These are phyloP conservation scores for Zalophus californianus DNA, from an alignment of 2,797 vertebrate genomes.

Conservation along the genomic window DNA sequence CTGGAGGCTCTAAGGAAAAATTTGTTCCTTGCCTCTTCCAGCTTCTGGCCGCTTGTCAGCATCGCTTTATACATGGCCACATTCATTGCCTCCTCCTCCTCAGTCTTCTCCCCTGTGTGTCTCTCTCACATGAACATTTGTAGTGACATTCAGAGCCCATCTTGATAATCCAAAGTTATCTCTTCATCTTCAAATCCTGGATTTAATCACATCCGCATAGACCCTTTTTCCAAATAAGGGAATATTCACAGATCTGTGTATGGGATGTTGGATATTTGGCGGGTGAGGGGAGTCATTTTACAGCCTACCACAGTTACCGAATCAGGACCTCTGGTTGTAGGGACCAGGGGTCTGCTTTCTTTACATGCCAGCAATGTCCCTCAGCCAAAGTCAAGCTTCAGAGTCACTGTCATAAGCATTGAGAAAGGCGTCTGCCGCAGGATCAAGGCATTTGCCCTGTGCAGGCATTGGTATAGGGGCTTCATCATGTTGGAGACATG, in stretches of 20 bases:
- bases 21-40: background rate
- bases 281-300: background rate
- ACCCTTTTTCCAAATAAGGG: background rate
- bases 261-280: background rate
- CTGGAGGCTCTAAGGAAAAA: background rate
- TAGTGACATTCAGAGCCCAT: background rate
- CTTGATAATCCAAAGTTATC: background rate
- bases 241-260: background rate
- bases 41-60: background rate
- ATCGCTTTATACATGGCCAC: background rate
- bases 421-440: background rate
- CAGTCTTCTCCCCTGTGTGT: background rate
- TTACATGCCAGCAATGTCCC: background rate
- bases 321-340: background rate
- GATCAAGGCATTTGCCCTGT: background rate
- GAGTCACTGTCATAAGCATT: background rate
- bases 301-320: background rate
- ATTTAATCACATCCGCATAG: background rate
- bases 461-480: background rate
- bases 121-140: background rate
- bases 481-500: background rate
- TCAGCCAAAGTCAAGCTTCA: background rate
- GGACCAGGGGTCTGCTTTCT: background rate
- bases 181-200: background rate
- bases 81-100: background rate